Evolutionary conservation across 2,888 invertebrate genomes (phyloP).

Genomic region (Drosophila dives): DNA sequence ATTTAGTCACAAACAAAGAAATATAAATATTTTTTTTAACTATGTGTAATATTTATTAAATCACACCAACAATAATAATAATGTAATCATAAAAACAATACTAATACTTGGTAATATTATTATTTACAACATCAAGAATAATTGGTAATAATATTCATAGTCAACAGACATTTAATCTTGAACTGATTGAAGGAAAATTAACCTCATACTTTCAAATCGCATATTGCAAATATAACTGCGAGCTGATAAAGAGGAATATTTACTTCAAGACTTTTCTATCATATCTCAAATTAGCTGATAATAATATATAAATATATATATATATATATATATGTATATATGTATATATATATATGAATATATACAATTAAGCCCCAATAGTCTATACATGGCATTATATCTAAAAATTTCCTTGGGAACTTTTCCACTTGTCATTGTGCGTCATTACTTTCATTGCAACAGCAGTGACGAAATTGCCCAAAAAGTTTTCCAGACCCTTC

Average conservation of each 20-base stretch:
- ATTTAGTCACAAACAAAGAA: background rate
- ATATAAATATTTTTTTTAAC: background rate
- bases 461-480: constrained; percentile 38
- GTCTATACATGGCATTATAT: constrained; percentile 14
- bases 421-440: constrained; percentile 38
- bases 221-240: constrained; percentile 10
- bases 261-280: constrained; percentile 36
- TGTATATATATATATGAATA: background rate
- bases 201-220: constrained; percentile 30
- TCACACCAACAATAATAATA: too few relatives aligned
- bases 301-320: background rate
- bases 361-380: background rate
- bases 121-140: background rate
- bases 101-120: background rate
- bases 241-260: constrained; percentile 42
- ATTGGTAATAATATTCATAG: background rate
- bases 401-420: constrained; percentile 30
- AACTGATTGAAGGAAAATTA: constrained; percentile 33
- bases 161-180: constrained; percentile 9
- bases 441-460: constrained; percentile 14
- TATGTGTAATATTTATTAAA: background rate
- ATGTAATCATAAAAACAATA: background rate
- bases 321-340: background rate
- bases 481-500: constrained; percentile 16
- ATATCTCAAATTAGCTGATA: constrained; percentile 44